Evolutionary conservation across 2,888 invertebrate species (phyloP), one percentile per base, ranked within the genome.

Genomic region (Brenthis hecate): DNA sequence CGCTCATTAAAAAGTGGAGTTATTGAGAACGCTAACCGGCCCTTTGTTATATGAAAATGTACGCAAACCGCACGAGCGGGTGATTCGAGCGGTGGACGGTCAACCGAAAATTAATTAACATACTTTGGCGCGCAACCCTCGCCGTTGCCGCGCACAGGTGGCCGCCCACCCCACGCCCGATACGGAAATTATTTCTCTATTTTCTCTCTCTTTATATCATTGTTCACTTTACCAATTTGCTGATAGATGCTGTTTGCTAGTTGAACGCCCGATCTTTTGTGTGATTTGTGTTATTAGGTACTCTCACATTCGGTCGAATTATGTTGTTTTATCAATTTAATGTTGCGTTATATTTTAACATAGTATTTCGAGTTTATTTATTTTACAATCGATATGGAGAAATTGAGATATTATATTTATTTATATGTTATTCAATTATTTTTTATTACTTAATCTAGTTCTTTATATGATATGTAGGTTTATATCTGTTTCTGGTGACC

Each of bases 41-140:
- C 84, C 85, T 87, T 85, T 80, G 84, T 85, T 81, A 85, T 81
- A 90, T 85, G 85, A 86, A 86, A 89, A 89, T 86, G 83, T 85
- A 88, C 80, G 85, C 82, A 86, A 87, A 90, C 91, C 91, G 81
- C 90, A 87, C 81, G 83, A 82, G 72, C 71, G 86, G 83, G 85
- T 85, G 89, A 89, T 90, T 90, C 85, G 85, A 87, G 84, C 84
- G 81, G 82, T 83, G 89, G 82, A 89, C 88, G 91, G 89, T 88
- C 90, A 86, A 88, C 91, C 90, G 87, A 92, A 92, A 92, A 92
- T 92, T 92, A 92, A 92, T 92, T 92, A 92, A 92, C 92, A 92
- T 92, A 92, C 92, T 92, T 92, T 87, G 83, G 86, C 81, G 86
- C 82, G 81, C 85, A 86, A 89, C 90, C 91, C 89, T 86, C 85